Conservation (phyloP, 2,797 vertebrate genomes). For the Propithecus deckenii region DNA sequence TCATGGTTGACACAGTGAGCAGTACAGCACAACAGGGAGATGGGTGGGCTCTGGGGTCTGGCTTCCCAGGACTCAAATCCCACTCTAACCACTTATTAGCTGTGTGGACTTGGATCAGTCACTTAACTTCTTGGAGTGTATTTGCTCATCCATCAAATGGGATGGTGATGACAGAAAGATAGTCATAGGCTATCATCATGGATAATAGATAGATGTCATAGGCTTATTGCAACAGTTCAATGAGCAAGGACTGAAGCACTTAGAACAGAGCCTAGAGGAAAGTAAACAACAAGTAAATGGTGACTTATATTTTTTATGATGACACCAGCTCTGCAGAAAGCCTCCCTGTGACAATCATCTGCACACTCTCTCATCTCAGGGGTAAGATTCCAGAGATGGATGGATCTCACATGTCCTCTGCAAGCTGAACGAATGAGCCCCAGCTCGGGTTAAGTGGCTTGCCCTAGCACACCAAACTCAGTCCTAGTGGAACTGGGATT, state of each 20-base stretch:
- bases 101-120: neutral
- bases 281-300: neutral
- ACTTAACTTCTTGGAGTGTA: neutral
- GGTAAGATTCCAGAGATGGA: neutral
- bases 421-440: neutral
- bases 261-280: neutral
- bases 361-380: neutral
- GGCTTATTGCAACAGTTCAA: neutral
- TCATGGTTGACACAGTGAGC: neutral
- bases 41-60: neutral
- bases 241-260: neutral
- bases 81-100: neutral
- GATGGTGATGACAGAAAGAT: neutral
- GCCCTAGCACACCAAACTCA: neutral
- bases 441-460: accelerated
- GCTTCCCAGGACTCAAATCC: neutral
- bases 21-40: neutral
- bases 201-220: neutral
- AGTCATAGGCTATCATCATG: no score
- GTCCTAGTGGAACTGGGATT: neutral
- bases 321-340: neutral
- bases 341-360: neutral
- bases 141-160: neutral
- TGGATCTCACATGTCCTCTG: neutral
- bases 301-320: neutral